Evolutionary conservation across 1,140 invertebrate genomes (phyloP).

Genomic region (Nebria ingens): DNA sequence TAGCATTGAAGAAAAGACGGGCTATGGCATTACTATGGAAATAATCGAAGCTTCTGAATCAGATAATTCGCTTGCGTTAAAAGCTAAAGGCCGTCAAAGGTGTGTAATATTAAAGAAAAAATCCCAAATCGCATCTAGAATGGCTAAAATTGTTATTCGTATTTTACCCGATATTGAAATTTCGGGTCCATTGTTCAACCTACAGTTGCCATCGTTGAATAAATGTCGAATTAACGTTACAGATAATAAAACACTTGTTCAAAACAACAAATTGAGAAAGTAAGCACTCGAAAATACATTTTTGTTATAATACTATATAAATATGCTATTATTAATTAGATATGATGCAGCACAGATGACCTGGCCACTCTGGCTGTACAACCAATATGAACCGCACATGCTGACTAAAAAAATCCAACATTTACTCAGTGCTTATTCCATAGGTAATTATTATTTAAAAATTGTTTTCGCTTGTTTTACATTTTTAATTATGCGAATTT

Average conservation of each 20-base stretch:
- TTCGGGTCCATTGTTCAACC: neutral
- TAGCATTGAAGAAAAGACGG: neutral
- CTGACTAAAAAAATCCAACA: neutral
- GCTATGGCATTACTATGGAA: conserved; percentile 33
- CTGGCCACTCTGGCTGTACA: conserved; percentile 27
- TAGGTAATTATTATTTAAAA: neutral
- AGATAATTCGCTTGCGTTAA: conserved; percentile 24
- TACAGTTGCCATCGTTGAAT: conserved; percentile 5
- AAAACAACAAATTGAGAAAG: neutral
- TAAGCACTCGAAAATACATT: neutral
- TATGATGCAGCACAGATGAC: conserved; percentile 28
- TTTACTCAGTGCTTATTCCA: neutral
- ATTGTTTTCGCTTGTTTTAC: neutral
- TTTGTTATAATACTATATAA: conserved; percentile 4
- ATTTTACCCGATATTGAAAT: conserved; percentile 10
- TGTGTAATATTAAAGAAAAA: conserved; percentile 23
- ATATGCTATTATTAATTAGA: neutral
- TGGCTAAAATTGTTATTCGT: neutral
- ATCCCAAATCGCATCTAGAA: neutral
- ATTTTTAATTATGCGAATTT: too few species aligned
- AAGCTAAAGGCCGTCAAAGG: conserved; percentile 30
- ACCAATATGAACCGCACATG: conserved; percentile 19
- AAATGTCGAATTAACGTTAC: neutral
- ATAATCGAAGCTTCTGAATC: conserved; percentile 26
- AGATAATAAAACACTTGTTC: neutral